Evolutionary conservation across 30 jellyfish, hydroid and myxozoan genomes (phyloP).

Genomic region (Pelagia noctiluca): DNA sequence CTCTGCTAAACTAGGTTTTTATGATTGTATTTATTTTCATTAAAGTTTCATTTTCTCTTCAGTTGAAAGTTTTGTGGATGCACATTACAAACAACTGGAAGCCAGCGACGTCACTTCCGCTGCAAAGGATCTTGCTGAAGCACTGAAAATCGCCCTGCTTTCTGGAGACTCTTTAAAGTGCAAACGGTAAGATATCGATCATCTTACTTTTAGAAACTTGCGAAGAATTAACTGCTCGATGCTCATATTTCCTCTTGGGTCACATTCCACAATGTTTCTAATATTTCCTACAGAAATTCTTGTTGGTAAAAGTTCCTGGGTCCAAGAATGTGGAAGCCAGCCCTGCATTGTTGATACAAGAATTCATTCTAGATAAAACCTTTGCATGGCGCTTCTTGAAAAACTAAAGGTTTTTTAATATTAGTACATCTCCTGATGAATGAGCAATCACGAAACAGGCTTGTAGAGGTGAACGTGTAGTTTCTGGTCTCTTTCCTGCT

Average conservation of each 20-base stretch:
- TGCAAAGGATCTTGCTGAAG: conserved; percentile 31
- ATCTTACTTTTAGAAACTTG: too few relatives aligned
- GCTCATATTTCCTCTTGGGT: background rate
- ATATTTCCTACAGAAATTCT: background rate
- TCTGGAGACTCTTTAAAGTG: background rate
- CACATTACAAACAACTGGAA: conserved; percentile 31
- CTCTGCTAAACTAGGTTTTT: background rate
- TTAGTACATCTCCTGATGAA: too few relatives aligned
- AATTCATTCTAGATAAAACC: too few relatives aligned
- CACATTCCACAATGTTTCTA: background rate
- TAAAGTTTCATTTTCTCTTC: background rate
- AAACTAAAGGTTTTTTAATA: background rate
- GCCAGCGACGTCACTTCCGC: conserved; percentile 41
- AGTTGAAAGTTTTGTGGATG: conserved; percentile 62
- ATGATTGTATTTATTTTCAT: background rate
- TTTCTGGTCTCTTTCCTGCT: too few relatives aligned
- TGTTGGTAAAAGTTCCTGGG: background rate
- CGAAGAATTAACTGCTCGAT: too few relatives aligned
- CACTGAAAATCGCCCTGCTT: conserved; percentile 29
- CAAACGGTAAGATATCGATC: background rate
- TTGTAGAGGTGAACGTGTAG: background rate
- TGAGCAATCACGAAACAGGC: too few relatives aligned
- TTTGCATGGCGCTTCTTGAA: background rate
- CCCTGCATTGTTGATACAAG: background rate
- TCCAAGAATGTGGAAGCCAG: background rate